Evolutionary conservation across 2,113 vertebrate species (phyloP).

Genomic region (Equus przewalskii): DNA sequence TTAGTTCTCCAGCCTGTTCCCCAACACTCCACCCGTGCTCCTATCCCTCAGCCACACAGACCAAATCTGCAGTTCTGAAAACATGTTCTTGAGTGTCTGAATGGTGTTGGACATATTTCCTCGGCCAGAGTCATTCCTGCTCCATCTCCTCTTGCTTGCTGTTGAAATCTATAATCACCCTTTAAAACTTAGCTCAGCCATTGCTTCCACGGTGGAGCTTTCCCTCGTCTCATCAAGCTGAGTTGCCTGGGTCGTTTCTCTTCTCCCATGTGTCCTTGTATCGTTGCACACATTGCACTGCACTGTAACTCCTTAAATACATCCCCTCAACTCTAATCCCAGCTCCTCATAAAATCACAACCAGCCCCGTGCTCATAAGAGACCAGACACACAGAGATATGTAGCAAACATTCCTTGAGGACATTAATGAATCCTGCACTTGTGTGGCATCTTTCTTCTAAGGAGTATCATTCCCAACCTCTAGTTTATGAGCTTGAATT

Average conservation of each 20-base stretch:
- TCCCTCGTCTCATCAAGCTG: not conserved
- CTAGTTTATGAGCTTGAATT: constrained; percentile 43
- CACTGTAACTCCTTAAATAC: not conserved
- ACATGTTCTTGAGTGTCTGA: not conserved
- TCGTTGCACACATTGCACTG: not conserved
- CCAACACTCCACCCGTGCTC: too few species aligned
- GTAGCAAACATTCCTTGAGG: not conserved
- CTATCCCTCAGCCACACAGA: not conserved
- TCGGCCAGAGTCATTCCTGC: not conserved
- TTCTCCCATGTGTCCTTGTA: not conserved
- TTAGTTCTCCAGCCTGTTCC: not conserved
- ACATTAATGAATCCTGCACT: not conserved
- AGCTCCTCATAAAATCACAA: not conserved
- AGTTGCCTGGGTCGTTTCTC: not conserved
- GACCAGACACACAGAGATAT: not conserved
- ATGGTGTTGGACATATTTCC: not conserved
- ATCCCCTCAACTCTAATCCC: not conserved
- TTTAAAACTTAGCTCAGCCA: not conserved
- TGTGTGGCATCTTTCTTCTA: not conserved
- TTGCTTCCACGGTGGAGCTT: not conserved
- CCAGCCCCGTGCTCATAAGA: not conserved
- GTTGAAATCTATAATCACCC: not conserved
- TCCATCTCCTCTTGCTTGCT: not conserved
- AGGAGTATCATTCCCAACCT: not conserved
- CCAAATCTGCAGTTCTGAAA: not conserved